Evolutionary conservation across 2,888 invertebrate species (phyloP).

Genomic region (Gasteruption jaculator): DNA sequence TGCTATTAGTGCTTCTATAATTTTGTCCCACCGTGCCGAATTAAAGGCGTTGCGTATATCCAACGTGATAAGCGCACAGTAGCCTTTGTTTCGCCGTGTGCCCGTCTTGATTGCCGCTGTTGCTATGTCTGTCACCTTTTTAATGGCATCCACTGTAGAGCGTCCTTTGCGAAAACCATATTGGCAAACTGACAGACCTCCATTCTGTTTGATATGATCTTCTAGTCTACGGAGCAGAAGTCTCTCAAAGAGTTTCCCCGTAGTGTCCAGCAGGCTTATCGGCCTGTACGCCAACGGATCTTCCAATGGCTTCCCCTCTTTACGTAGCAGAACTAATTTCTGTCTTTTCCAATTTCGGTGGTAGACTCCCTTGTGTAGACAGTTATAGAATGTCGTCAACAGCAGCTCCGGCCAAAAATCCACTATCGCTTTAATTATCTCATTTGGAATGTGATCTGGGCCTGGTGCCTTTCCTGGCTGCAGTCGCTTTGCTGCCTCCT

Average conservation of each 20-base stretch:
- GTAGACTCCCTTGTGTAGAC: slow-evolving; percentile 12
- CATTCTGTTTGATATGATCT: slow-evolving; percentile 7
- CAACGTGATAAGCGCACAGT: slow-evolving; percentile 12
- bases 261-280: slow-evolving; percentile 8
- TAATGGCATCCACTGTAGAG: slow-evolving; percentile 17
- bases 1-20: slow-evolving; percentile 1
- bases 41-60: too few species aligned
- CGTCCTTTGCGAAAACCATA: slow-evolving; percentile 18
- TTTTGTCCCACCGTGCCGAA: slow-evolving; percentile 9
- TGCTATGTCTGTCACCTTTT: slow-evolving; percentile 2
- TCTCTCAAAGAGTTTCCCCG: slow-evolving; percentile 11
- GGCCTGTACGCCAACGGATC: slow-evolving; percentile 16
- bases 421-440: not conserved
- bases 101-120: slow-evolving; percentile 5
- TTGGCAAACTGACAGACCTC: slow-evolving; percentile 13
- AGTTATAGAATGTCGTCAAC: slow-evolving; percentile 3
- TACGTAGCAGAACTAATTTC: slow-evolving; percentile 17
- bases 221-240: slow-evolving; percentile 9
- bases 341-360: slow-evolving; percentile 21
- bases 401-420: slow-evolving; percentile 5
- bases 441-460: slow-evolving; percentile 7
- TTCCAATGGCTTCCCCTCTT: not conserved
- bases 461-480: slow-evolving; percentile 2
- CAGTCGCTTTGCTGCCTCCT: slow-evolving; percentile 6
- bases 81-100: slow-evolving; percentile 5